Conservation (phyloP, 2,888 invertebrate genomes). For the Scelioninae gen. 1 region DNA sequence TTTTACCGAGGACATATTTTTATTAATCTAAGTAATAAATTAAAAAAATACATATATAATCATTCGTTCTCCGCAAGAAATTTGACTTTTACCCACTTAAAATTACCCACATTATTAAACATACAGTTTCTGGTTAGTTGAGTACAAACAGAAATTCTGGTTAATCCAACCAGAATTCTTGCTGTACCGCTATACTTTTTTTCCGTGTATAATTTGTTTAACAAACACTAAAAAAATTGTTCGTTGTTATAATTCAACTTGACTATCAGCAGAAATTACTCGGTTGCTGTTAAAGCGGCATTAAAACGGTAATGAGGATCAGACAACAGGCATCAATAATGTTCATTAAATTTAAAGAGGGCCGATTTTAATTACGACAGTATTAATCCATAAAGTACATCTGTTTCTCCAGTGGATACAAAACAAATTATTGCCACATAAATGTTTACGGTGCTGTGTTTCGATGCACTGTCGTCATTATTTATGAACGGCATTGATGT, state of each 20-base stretch:
- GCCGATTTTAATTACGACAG: slow-evolving; percentile 47
- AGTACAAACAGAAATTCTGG: no score
- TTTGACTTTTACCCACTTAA: no score
- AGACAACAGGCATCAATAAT: slow-evolving; percentile 44
- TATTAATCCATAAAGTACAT: slow-evolving; percentile 38
- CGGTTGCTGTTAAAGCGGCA: slow-evolving; percentile 22
- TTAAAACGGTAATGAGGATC: slow-evolving; percentile 38
- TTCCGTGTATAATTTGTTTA: background rate
- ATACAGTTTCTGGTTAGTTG: no score
- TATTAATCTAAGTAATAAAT: no score
- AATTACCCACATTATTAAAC: no score
- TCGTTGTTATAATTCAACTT: no score
- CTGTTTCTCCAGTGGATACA: slow-evolving; percentile 34
- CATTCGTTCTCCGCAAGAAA: no score
- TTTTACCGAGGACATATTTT: no score
- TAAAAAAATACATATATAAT: no score
- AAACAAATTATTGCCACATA: slow-evolving; percentile 34
- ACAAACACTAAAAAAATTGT: background rate
- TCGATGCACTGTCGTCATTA: background rate
- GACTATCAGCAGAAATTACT: slow-evolving; percentile 7
- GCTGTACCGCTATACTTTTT: no score
- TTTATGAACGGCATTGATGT: slow-evolving; percentile 6
- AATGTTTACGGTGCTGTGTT: slow-evolving; percentile 24
- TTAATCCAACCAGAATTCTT: no score
- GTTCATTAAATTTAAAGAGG: slow-evolving; percentile 54